phyloP scores from a whole-genome alignment of 2,113 vertebrate species.

The Tetrax tetrax region DNA sequence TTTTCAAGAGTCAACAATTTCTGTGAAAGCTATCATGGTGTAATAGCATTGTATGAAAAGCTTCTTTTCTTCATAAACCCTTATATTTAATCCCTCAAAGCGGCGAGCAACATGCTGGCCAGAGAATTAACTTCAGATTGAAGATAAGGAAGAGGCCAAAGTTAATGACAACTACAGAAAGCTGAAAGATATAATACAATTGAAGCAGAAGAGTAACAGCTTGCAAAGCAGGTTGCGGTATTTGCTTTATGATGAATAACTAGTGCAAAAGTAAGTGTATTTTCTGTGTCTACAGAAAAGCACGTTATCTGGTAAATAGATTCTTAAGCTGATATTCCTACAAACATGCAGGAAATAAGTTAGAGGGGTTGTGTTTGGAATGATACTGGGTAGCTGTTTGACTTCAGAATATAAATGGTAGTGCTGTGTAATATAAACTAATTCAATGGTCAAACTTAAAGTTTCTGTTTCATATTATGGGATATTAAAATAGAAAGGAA shows the following conservation, averaged over 20 bases:
- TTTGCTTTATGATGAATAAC: constrained; percentile 5
- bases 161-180: constrained; percentile 77
- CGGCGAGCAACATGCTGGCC: constrained; percentile 75
- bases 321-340: constrained; percentile 30
- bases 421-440: background rate
- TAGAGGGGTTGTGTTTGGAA: background rate
- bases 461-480: background rate
- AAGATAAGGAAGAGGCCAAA: constrained; percentile 76
- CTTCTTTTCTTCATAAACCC: constrained; percentile 84
- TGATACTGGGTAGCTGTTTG: background rate
- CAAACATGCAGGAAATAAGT: background rate
- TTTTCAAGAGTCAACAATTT: constrained; percentile 75
- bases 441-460: background rate
- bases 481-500: background rate
- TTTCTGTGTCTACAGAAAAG: constrained; percentile 8
- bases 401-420: background rate
- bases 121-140: constrained; percentile 84
- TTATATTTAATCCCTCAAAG: constrained; percentile 80
- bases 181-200: constrained; percentile 62
- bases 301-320: constrained; percentile 35
- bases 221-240: constrained; percentile 54
- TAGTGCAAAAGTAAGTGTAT: constrained; percentile 30
- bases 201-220: constrained; percentile 55
- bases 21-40: constrained; percentile 79
- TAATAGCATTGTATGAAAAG: constrained; percentile 82